Evolutionary conservation across 2,888 invertebrate genomes (phyloP).

Genomic region (Leptinotarsa haldemani): DNA sequence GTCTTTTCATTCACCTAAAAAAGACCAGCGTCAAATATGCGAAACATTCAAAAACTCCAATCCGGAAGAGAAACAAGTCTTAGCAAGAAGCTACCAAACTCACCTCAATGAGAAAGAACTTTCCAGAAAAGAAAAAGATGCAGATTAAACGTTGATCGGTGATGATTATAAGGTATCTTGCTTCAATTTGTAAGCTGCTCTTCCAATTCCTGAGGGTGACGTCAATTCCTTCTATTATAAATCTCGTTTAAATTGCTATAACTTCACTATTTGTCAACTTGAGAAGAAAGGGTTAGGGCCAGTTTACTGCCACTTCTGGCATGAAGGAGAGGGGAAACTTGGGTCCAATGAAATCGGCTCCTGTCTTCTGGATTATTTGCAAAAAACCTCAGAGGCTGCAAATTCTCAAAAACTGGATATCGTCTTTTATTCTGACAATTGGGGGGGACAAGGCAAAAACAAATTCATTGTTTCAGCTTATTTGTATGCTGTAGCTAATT

Average conservation of each 20-base stretch:
- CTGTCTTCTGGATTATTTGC: conserved; percentile 29
- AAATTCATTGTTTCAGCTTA: conserved; percentile 26
- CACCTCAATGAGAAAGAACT: conserved; percentile 31
- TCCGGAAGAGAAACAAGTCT: conserved; percentile 20
- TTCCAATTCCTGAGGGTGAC: conserved; percentile 43
- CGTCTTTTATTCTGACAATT: conserved; percentile 33
- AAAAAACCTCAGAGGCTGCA: conserved; percentile 23
- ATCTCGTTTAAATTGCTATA: conserved; percentile 50
- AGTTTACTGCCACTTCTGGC: conserved; percentile 46
- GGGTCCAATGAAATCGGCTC: conserved; percentile 49
- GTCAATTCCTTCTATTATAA: conserved; percentile 49
- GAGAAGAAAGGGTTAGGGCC: conserved; percentile 42
- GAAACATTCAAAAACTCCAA: conserved; percentile 31
- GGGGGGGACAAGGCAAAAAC: conserved; percentile 23
- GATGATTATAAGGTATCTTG: conserved; percentile 29
- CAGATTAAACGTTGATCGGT: conserved; percentile 29
- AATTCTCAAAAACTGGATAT: conserved; percentile 33
- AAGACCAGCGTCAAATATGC: conserved; percentile 34
- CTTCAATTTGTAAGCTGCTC: conserved; percentile 47
- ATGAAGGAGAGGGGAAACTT: conserved; percentile 51
- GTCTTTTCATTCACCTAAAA: conserved; percentile 37
- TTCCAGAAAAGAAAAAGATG: conserved; percentile 32
- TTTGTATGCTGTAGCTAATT: conserved; percentile 26
- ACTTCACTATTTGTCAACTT: conserved; percentile 52
- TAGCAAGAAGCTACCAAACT: conserved; percentile 21